Conservation (phyloP, 1,140 invertebrate species). For the Brachionus koreanus region DNA sequence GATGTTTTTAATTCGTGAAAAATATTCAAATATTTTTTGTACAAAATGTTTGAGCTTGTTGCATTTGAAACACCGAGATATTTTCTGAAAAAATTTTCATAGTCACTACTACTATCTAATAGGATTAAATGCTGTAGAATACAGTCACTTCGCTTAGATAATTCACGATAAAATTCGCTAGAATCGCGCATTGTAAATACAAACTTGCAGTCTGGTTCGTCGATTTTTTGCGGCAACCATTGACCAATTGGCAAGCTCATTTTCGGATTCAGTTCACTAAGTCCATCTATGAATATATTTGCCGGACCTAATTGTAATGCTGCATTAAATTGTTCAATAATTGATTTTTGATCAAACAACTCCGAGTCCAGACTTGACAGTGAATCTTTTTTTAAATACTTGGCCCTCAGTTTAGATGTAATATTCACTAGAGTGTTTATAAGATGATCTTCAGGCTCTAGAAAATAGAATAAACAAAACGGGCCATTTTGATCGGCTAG, state of each 20-base stretch:
- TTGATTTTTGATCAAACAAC: conserved; percentile 18
- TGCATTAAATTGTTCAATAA: conserved; percentile 34
- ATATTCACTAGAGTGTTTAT: not conserved
- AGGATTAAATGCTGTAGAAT: not conserved
- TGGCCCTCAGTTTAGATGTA: conserved; percentile 27
- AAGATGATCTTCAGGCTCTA: not conserved
- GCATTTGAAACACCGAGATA: not conserved
- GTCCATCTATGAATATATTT: conserved; percentile 31
- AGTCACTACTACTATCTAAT: not conserved
- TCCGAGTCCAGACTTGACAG: not conserved
- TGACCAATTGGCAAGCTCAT: not conserved
- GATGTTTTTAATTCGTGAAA: conserved; percentile 15
- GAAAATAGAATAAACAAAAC: conserved; percentile 26
- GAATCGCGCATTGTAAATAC: not conserved
- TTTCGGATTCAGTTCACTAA: not conserved
- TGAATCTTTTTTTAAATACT: conserved; percentile 39
- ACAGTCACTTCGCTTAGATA: not conserved
- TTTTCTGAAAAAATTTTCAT: not conserved
- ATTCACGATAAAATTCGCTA: not conserved
- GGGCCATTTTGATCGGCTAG: not conserved
- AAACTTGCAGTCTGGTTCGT: conserved; percentile 18
- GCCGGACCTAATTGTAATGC: not conserved
- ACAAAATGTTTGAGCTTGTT: not conserved
- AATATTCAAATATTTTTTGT: not conserved
- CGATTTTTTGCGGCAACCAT: not conserved